phyloP scores from a whole-genome alignment of 2,797 vertebrate species.

The Trematomus bernacchii region DNA sequence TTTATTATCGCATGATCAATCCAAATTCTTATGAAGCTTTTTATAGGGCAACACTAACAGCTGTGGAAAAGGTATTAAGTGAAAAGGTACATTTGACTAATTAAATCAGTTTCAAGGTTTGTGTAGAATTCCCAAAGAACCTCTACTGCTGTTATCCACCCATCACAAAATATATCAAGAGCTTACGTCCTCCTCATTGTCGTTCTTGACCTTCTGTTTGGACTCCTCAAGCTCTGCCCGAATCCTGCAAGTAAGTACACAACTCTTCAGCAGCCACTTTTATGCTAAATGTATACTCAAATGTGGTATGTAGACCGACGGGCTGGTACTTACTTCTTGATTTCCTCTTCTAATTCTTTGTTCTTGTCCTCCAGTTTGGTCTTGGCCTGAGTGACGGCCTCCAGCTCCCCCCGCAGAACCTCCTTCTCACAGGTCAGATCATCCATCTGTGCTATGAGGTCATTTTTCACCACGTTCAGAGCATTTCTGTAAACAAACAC shows the following conservation, averaged over 20 bases:
- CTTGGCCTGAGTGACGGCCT: conserved; percentile 91
- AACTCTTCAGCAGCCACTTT: not conserved
- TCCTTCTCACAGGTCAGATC: conserved; percentile 95
- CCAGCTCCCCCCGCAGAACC: conserved; percentile 91
- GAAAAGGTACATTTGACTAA: not conserved
- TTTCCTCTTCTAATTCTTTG: conserved; percentile 95
- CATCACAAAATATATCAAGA: not conserved
- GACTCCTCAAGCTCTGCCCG: conserved; percentile 90
- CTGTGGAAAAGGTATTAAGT: too few species aligned
- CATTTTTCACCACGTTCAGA: conserved; percentile 97
- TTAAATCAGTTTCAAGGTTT: not conserved
- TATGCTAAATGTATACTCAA: not conserved
- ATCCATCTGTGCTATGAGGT: conserved; percentile 95
- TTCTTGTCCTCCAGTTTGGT: conserved; percentile 91
- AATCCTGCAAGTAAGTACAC: conserved; percentile 81
- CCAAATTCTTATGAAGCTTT: not conserved
- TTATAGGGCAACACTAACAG: too few species aligned
- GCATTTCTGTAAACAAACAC: conserved; percentile 88
- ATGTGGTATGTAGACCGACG: fast-evolving
- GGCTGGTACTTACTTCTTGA: conserved; percentile 88
- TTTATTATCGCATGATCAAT: too few species aligned
- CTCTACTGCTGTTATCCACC: not conserved
- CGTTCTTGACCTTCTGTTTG: conserved; percentile 91
- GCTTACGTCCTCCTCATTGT: conserved; percentile 94
- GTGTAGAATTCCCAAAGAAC: not conserved